Evolutionary conservation across 23 tunicate species (phyloP).

Genomic region (Trididemnum nubilum): DNA sequence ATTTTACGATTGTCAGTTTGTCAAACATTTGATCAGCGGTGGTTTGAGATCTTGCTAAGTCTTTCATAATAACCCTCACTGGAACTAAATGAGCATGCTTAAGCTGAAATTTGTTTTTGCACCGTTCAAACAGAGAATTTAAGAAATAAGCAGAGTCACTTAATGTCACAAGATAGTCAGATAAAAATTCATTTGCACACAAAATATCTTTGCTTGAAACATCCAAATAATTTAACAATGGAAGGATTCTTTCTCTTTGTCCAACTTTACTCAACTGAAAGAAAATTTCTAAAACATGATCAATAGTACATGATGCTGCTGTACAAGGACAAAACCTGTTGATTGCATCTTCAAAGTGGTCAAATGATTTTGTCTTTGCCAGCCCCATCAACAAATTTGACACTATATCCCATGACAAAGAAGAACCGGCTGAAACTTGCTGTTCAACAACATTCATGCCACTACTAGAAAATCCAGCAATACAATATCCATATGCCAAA

Average conservation of each 20-base stretch:
- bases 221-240: background rate
- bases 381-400: background rate
- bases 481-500: slow-evolving; percentile 12
- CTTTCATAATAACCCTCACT: no score
- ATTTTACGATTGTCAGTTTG: background rate
- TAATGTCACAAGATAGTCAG: no score
- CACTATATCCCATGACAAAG: background rate
- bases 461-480: background rate
- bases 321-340: background rate
- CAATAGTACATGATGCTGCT: background rate
- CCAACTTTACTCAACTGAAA: background rate
- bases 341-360: background rate
- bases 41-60: no score
- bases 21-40: background rate
- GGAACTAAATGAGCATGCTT: no score
- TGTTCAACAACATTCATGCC: background rate
- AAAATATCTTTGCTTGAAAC: background rate
- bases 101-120: no score
- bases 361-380: background rate
- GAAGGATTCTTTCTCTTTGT: background rate
- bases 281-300: slow-evolving; percentile 4
- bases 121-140: background rate
- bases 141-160: background rate
- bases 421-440: no score
- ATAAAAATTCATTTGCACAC: no score